phyloP scores from a whole-genome alignment of 92 coral and sea anemone genomes.

The Bergia sp. region DNA sequence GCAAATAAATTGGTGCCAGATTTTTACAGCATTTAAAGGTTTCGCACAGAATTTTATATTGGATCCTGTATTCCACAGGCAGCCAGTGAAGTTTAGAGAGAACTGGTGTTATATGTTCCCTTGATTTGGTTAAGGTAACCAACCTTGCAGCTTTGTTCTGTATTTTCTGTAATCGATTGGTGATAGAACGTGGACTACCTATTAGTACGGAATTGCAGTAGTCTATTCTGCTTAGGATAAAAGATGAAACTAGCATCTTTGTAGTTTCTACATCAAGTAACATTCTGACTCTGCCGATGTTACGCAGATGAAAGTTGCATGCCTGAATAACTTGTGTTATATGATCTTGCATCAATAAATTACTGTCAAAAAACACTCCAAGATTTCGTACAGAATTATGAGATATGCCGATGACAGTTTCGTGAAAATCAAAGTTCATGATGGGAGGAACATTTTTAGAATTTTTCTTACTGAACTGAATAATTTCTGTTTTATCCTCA shows the following conservation, averaged over 20 bases:
- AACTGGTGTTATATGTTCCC: constrained; percentile 21
- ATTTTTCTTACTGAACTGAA: constrained; percentile 21
- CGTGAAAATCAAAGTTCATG: constrained; percentile 22
- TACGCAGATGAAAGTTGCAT: constrained; percentile 25
- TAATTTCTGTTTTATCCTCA: constrained; percentile 42
- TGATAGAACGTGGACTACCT: constrained; percentile 24
- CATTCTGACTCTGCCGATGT: constrained; percentile 24
- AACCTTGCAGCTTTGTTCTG: constrained; percentile 26
- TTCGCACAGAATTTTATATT: constrained; percentile 4
- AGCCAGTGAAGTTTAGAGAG: no score
- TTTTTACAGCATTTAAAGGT: constrained; percentile 19
- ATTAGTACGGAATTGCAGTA: constrained; percentile 19
- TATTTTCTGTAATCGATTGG: constrained; percentile 18
- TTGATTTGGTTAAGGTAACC: constrained; percentile 22
- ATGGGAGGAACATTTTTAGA: constrained; percentile 19
- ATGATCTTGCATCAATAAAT: constrained; percentile 15
- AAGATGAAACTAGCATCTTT: constrained; percentile 19
- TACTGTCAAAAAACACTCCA: constrained; percentile 17
- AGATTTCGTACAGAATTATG: constrained; percentile 9
- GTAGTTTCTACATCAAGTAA: constrained; percentile 24
- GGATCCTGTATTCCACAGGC: constrained; percentile 27
- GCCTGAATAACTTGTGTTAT: constrained; percentile 22
- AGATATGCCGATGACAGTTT: constrained; percentile 25
- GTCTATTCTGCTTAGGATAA: constrained; percentile 25
- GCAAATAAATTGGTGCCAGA: constrained; percentile 16